Percentiles rank a stretch among this genome's conserved stretches.
phyloP scores from a whole-genome alignment of 2,797 vertebrate genomes.

The Falco concolor region DNA sequence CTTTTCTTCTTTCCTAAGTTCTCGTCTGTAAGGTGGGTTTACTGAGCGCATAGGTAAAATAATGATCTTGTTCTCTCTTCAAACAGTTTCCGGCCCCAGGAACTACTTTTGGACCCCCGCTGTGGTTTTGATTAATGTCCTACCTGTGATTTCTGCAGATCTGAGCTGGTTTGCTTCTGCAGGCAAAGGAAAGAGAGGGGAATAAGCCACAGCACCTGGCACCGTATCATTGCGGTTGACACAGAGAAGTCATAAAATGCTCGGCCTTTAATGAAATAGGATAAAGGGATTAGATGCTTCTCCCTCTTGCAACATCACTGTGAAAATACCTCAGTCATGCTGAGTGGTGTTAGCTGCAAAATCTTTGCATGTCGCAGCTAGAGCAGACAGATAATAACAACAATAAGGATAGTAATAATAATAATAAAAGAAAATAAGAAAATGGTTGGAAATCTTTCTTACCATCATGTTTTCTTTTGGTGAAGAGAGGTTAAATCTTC shows the following conservation, averaged over 20 bases:
- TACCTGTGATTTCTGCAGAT: slow-evolving; percentile 40
- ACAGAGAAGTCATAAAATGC: slow-evolving; percentile 20
- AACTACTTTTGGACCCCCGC: slow-evolving; percentile 29
- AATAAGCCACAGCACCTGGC: background rate
- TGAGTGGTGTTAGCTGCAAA: background rate
- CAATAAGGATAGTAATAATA: background rate
- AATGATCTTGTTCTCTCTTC: background rate
- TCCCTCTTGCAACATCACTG: background rate
- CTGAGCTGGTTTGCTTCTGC: slow-evolving; percentile 10
- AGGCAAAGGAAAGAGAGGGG: background rate
- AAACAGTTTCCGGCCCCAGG: slow-evolving; percentile 32
- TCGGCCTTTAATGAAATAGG: slow-evolving; percentile 20
- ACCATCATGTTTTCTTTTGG: background rate
- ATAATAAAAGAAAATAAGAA: background rate
- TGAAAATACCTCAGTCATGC: background rate
- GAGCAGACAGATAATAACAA: background rate
- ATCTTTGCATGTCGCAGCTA: background rate
- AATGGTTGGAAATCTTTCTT: background rate
- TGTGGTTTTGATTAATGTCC: slow-evolving; percentile 57
- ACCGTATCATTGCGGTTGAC: background rate
- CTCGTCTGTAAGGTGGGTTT: background rate
- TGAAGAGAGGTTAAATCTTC: background rate
- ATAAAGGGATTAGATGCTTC: background rate
- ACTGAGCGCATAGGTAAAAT: slow-evolving; percentile 13
- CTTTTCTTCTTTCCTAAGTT: background rate